Evolutionary conservation across 2,797 vertebrate genomes (phyloP), one percentile per base, ranked within the genome.

Genomic region (Cephalopachus bancanus): DNA sequence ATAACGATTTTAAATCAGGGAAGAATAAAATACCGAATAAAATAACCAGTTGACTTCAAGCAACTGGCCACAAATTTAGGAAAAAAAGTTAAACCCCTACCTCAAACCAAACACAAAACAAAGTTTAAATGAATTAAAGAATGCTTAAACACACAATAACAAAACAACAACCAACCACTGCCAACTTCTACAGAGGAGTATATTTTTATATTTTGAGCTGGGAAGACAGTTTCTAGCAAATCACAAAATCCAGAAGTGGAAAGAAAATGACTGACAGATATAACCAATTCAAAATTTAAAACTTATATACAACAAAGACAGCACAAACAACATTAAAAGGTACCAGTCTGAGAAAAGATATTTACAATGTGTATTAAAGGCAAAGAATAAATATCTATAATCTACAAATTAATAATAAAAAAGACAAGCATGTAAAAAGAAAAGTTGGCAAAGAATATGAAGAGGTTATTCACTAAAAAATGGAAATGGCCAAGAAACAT

Each of bases 91-190:
- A 91, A 95, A 96, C 12, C 1, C 9, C 30, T 80, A 89, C 37
- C 65, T 89, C 49, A 94, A 37, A 62, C 10, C 69, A 84, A 94
- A 94, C 10, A 89, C 20, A 75, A 44, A 92, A 72, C 30, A 95
- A 94, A 94, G 26, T 33, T 84, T 96, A 92, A 81, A 65, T 64
- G 74, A 10, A 28, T 80, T 92, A 78, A 93, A 96, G 49, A 72
- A 84, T 72, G 6, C 33, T 57, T 71, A 87, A 80, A 44, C 26
- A 88, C 1, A 60, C 5, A 89, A 69, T 17, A 83, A 80, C 9
- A 89, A 26, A 93, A 85, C 5, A 26, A 60, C 26, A 75, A 49
- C 5, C 37, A 94, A 85, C 17, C 2, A 59, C 14, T 65, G 69
- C 72, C 12, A 62, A 69, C n/a, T 57, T 37, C 19, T 71, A 26